Evolutionary conservation across 1,140 invertebrate species (phyloP), one percentile per base, ranked within the genome.

Genomic region (Rhopalosiphum maidis): DNA sequence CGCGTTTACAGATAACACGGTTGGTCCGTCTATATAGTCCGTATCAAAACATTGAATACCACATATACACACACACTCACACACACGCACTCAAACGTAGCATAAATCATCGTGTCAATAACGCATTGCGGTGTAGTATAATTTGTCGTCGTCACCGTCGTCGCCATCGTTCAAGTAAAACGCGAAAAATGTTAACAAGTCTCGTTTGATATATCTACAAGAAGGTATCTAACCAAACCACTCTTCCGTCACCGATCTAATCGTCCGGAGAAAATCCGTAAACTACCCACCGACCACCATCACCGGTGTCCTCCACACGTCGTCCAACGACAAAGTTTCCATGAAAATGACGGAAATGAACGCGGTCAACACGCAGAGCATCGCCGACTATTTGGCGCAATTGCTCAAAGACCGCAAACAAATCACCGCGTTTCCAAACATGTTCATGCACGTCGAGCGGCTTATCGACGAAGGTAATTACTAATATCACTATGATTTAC

Each of bases 341-440:
- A 92, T 94, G 83, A 94, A 91, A 92, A 94, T 94, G 93, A 94
- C 90, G 85, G 93, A 94, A 77, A 87, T 87, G 46, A 94, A 77
- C 83, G 68, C 83, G 90, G 91, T 88, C 48, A 92, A 94, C 90
- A 94, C 93, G 60, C 98, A 98, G 96, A 99, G 98, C 96, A 98
- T 98, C 96, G 98, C 99, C 96, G 99, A 99, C 96, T 99, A 99
- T 97, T 97, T 99, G 96, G 99, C 99, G 95, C 99, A 99, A 96
- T 97, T 99, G 96, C 97, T 99, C 95, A 99, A 99, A 97, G 99
- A 99, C 97, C 99, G 99, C 96, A 99, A 99, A 96, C 99, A 99
- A 96, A 97, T 99, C 95, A 98, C 98, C 95, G 99, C 99, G 95
- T 99, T 99, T 96, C 99, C 99, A 94, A 99, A 99, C 97, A 98